Base-by-base conservation (phyloP, 2,113 vertebrate genomes). In the Syngnathus floridae region DNA sequence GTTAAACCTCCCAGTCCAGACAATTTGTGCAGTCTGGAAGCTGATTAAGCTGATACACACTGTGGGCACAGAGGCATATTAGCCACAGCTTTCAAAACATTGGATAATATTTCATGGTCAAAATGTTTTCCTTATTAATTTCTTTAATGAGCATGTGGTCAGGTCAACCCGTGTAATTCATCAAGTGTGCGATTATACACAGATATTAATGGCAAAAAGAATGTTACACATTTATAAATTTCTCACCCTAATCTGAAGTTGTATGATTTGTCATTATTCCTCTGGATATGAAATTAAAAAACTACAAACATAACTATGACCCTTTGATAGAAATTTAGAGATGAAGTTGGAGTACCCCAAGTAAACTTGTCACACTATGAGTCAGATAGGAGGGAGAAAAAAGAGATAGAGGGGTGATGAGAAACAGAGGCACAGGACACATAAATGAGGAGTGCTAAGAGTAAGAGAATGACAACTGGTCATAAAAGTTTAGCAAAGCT, bases 91-190 rank as follows among this genome's bases (percentile, higher is more conserved):
- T 68, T 86, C 71, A 84, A 86, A 88, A 90, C 78, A 86, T 36
- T 4, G 56, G 81, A 61, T 88, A 70, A 45, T 55, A 57, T 89
- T 82, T 75, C 82, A 1, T 8, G 36, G 60, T 65, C 63, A 84
- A 83, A 83, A 77, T 73, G 78, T 84, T 87, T 84, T 82, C 60
- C 56, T 82, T 82, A 73, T 88, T 85, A 76, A 87, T 85, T 77
- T 81, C 17, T 41, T 63, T 85, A 83, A 83, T 79, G 66, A 77
- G 62, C 46, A 35, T 70, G 72, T 80, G 75, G 66, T 63, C 66
- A 54, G 60, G 68, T 72, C 43, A 14, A 35, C 37, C 46, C 5
- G 35, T 62, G 54, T 62, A 54, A 43, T 64, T 41, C 16, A 16
- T 51, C 56, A 14, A 59, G 41, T 67, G 13, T 60, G 21, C 45